These are phyloP conservation scores for Lineus longissimus DNA, from an alignment of 1,140 invertebrate genomes.

Conservation along the genomic window DNA sequence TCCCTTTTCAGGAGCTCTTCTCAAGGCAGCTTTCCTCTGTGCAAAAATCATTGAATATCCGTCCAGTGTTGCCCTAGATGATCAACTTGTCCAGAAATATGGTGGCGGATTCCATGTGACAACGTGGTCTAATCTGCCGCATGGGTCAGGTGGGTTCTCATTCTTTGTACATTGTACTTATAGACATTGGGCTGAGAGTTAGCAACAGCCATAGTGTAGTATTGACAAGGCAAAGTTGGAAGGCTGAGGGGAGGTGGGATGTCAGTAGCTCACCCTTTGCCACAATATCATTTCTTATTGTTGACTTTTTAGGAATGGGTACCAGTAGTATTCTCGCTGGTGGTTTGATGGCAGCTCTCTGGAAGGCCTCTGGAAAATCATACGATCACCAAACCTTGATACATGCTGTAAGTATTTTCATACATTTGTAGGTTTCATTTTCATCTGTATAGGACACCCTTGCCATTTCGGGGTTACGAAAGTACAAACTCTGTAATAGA, in stretches of 20 bases:
- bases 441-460: neutral
- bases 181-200: too few species aligned
- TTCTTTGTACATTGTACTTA: neutral
- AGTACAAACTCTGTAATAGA: neutral
- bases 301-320: conserved; percentile 53
- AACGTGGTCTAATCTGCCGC: conserved; percentile 58
- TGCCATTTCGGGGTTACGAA: neutral
- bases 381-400: conserved; percentile 44
- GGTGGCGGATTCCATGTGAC: conserved; percentile 56
- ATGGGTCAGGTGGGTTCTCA: conserved; percentile 53
- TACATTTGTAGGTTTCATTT: neutral
- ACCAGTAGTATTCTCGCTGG: conserved; percentile 59
- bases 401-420: conserved; percentile 46
- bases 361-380: conserved; percentile 48
- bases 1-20: conserved; percentile 49
- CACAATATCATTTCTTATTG: too few species aligned
- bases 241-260: too few species aligned
- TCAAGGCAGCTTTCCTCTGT: conserved; percentile 57
- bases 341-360: conserved; percentile 53
- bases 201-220: too few species aligned
- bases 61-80: conserved; percentile 32
- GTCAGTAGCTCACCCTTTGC: too few species aligned
- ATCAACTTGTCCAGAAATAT: conserved; percentile 52
- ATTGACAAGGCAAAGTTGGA: too few species aligned
- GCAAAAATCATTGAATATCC: conserved; percentile 49